These are phyloP conservation scores for Haliclona indistincta DNA, from an alignment of 37 sponge, comb jelly and placozoan genomes.

Conservation along the genomic window DNA sequence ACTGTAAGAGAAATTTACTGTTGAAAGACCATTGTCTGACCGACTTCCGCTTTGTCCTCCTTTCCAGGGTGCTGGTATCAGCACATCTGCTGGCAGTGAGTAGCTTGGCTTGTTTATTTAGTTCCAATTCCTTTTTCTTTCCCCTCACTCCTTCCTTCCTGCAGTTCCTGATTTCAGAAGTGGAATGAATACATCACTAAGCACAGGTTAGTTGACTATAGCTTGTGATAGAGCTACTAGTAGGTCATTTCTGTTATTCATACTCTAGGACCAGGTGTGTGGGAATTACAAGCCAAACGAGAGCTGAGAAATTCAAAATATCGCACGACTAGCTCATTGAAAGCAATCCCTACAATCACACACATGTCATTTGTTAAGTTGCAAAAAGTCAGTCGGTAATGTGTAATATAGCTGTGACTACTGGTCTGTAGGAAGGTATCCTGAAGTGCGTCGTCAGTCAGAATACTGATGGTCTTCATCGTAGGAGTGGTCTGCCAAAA, in stretches of 20 bases:
- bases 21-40: neutral
- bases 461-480: constrained; percentile 55
- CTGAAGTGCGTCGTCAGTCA: constrained; percentile 51
- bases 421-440: constrained; percentile 22
- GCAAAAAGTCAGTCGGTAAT: neutral
- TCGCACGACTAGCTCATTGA: constrained; percentile 14
- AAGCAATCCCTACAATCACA: constrained; percentile 47
- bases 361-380: constrained; percentile 55
- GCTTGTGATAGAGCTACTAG: too few species aligned
- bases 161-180: constrained; percentile 64
- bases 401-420: neutral
- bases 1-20: constrained; percentile 10
- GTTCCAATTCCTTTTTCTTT: too few species aligned
- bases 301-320: neutral
- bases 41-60: neutral
- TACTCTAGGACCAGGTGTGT: constrained; percentile 36
- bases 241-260: neutral
- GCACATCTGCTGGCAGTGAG: constrained; percentile 49
- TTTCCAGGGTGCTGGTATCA: constrained; percentile 37
- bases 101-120: too few species aligned
- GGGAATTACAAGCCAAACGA: constrained; percentile 43
- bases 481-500: constrained; percentile 55
- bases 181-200: constrained; percentile 46
- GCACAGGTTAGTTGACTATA: constrained; percentile 5
- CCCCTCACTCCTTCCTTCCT: too few species aligned